Conservation (phyloP, 2,797 vertebrate species). For the Artibeus lituratus region DNA sequence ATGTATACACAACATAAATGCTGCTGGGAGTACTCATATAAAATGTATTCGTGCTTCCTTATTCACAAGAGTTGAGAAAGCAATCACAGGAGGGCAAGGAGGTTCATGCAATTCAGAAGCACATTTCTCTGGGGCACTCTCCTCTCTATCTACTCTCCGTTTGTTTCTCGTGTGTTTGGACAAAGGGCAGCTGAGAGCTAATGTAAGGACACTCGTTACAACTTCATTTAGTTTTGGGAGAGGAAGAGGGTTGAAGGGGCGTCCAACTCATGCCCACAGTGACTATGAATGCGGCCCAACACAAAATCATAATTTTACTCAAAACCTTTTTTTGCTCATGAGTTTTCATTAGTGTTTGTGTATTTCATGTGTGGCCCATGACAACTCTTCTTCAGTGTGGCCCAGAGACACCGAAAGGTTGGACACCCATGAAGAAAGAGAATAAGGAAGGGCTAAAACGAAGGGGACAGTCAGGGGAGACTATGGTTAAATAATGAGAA, state of each 20-base stretch:
- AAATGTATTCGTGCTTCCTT: not conserved
- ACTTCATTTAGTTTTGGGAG: not conserved
- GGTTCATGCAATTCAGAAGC: not conserved
- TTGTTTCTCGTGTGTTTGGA: not conserved
- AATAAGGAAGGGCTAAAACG: not conserved
- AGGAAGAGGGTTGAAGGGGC: not conserved
- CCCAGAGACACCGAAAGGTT: too few species aligned
- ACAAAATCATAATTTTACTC: too few species aligned
- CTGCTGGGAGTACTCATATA: not conserved
- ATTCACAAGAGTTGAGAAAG: not conserved
- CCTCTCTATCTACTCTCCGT: not conserved
- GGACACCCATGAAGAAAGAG: not conserved
- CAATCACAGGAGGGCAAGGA: not conserved
- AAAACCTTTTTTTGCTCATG: too few species aligned
- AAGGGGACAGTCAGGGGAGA: not conserved
- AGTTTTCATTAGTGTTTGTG: too few species aligned
- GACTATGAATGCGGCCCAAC: too few species aligned
- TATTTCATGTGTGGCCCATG: too few species aligned
- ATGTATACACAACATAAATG: not conserved
- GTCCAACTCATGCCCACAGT: too few species aligned
- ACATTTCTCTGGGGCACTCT: not conserved
- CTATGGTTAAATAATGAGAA: not conserved
- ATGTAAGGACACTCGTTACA: not conserved
- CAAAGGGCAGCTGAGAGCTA: not conserved
- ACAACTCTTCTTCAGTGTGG: too few species aligned